Base-by-base conservation (phyloP, 2,797 vertebrate species). In the Spinibarbus caldwelli region DNA sequence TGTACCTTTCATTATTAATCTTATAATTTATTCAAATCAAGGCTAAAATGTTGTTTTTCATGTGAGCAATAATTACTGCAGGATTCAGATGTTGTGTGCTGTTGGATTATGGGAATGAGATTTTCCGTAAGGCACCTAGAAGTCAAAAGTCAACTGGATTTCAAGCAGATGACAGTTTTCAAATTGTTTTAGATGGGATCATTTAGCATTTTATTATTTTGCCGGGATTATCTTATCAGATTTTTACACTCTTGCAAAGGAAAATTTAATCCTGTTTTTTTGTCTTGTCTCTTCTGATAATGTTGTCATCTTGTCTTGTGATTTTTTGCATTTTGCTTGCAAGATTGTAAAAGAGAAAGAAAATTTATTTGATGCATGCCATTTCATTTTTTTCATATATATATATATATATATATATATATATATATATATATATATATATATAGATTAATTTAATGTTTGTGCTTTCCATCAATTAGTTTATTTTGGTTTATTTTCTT, bases 131-230 rank as follows among this genome's bases (percentile, higher is more conserved):
- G 14, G 21, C 9, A 71, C 2, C 36, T 52, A 57, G 23, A 29
- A 54, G 21, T 64, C 10, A 2, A 45, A 49, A 14, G 31, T 80
- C 10, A 80, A 64, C 79, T 84, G 62, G 64, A 80, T 84, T 78
- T 84, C 54, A 34, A 15, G 2, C 17, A 19, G 4, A 26, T 59
- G 82, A 68, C 47, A 31, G 68, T 29, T 68, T 75, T 73, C 11
- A 78, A 81, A 84, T 77, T 68, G 57, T 57, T 36, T 66, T 54
- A 26, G 29, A 62, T 45, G 21, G 47, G 34, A 17, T 36, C 31
- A 29, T 81, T 82, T 7, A 71, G 19, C 36, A 43, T 59, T 71
- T 71, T 5, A 31, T 82, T 59, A 71, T 71, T 29, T 21, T 82
- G 34, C 72, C 15, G 2, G 49, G 6, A 82, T 57, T 43, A 54